Percentiles rank a stretch among this genome's conserved stretches.
Evolutionary conservation across 2,797 vertebrate species (phyloP).

Genomic region (Hafferia zeledoni): DNA sequence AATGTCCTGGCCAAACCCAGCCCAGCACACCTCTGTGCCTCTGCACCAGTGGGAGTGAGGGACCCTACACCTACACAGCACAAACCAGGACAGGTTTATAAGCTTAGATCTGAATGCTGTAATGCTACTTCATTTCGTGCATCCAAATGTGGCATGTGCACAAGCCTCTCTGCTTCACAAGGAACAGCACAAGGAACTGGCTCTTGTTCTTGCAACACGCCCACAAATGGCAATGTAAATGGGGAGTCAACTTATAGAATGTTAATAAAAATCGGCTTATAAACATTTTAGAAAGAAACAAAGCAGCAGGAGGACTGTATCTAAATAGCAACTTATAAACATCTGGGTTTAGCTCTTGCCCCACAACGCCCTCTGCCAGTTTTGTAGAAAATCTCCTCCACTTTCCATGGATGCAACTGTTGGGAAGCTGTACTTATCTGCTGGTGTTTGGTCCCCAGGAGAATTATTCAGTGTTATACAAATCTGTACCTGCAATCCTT

Average conservation of each 20-base stretch:
- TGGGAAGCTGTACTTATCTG: background rate
- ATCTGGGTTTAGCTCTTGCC: background rate
- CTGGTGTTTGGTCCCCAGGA: background rate
- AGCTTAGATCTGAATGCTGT: background rate
- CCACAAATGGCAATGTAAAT: background rate
- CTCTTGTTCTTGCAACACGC: background rate
- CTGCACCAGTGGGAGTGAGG: background rate
- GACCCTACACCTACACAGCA: background rate
- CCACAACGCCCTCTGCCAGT: background rate
- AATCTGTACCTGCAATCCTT: background rate
- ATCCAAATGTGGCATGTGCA: too few species aligned
- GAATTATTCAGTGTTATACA: background rate
- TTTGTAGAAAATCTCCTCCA: background rate
- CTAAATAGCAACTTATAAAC: background rate
- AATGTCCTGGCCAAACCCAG: background rate
- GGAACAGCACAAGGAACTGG: background rate
- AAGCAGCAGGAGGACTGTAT: background rate
- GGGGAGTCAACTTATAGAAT: background rate
- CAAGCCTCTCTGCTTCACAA: background rate
- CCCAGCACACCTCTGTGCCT: background rate
- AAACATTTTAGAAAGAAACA: background rate
- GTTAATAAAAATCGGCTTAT: background rate
- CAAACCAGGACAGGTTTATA: background rate
- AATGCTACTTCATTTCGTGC: background rate
- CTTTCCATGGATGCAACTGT: background rate